Evolutionary conservation across 2,113 vertebrate genomes (phyloP).

Genomic region (Genyomyrus donnyi): DNA sequence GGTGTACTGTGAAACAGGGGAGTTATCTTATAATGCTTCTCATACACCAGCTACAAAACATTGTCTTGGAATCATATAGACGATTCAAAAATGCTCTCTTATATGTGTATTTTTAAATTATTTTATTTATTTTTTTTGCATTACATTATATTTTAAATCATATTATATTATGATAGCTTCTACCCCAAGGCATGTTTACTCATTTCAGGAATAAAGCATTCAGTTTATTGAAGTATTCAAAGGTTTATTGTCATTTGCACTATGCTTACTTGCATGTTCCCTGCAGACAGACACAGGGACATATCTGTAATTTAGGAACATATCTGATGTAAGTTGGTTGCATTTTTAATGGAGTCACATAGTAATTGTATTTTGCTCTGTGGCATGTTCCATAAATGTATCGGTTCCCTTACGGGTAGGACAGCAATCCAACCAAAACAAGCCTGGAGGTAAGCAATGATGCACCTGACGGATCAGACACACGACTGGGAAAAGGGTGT

Average conservation of each 20-base stretch:
- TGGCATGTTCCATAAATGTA: constrained; percentile 55
- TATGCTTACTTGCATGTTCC: background rate
- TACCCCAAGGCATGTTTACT: background rate
- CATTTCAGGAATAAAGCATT: background rate
- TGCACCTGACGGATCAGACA: constrained; percentile 76
- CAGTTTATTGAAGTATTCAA: background rate
- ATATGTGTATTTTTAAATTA: background rate
- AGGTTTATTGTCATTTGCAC: background rate
- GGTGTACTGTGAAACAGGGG: background rate
- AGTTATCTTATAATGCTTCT: background rate
- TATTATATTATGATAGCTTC: background rate
- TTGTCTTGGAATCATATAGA: background rate
- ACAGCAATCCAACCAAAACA: constrained; percentile 66
- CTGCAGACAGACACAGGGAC: background rate
- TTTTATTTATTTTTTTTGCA: background rate
- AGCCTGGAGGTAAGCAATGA: constrained; percentile 68
- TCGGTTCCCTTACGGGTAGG: constrained; percentile 58
- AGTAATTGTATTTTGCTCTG: constrained; percentile 22
- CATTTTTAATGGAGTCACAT: background rate
- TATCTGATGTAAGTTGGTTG: background rate
- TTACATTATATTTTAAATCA: background rate
- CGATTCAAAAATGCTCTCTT: background rate
- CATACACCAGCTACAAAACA: background rate
- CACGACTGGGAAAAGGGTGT: constrained; percentile 73
- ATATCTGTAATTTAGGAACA: background rate